A percentile compares a stretch with the other conserved stretches of the same genome.
These are phyloP conservation scores for Helicoverpa armigera DNA, from an alignment of 1,140 invertebrate genomes.

Conservation along the genomic window DNA sequence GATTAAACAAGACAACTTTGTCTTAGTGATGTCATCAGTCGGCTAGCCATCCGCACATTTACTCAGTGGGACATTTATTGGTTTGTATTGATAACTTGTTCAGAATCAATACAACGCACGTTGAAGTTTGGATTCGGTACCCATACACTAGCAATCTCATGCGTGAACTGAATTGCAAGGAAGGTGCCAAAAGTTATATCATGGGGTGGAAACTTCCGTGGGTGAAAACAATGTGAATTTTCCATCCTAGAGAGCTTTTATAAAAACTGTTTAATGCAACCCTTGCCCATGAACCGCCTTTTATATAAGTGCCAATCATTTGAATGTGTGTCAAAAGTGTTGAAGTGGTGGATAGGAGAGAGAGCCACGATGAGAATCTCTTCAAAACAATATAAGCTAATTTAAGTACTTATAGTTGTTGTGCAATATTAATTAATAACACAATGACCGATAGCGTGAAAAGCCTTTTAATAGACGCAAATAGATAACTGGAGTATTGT, in stretches of 20 bases:
- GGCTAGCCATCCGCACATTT: slow-evolving; percentile 1
- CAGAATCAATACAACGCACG: too few relatives aligned
- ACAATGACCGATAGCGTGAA: slow-evolving; percentile 10
- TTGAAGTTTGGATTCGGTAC: not conserved
- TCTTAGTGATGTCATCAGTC: slow-evolving; percentile 48
- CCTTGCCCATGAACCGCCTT: not conserved
- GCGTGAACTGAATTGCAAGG: not conserved
- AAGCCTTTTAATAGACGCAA: not conserved
- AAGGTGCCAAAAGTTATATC: not conserved
- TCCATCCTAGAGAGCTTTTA: slow-evolving; percentile 9
- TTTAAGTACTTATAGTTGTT: not conserved
- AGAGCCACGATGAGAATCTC: not conserved
- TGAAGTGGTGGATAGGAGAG: slow-evolving; percentile 16
- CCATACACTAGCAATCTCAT: not conserved
- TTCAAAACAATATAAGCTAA: slow-evolving; percentile 17
- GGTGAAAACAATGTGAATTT: not conserved
- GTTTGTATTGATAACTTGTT: slow-evolving; percentile 16
- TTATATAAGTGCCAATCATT: slow-evolving; percentile 4
- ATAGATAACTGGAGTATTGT: not conserved
- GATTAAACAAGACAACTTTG: slow-evolving; percentile 45
- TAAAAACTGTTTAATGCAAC: not conserved
- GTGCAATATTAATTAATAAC: not conserved
- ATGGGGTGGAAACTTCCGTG: not conserved
- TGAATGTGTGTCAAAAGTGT: not conserved
- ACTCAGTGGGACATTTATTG: not conserved